Percentiles rank a stretch among this genome's conserved stretches.
phyloP scores from a whole-genome alignment of 2,888 invertebrate species.

The Criorhina ranunculi region DNA sequence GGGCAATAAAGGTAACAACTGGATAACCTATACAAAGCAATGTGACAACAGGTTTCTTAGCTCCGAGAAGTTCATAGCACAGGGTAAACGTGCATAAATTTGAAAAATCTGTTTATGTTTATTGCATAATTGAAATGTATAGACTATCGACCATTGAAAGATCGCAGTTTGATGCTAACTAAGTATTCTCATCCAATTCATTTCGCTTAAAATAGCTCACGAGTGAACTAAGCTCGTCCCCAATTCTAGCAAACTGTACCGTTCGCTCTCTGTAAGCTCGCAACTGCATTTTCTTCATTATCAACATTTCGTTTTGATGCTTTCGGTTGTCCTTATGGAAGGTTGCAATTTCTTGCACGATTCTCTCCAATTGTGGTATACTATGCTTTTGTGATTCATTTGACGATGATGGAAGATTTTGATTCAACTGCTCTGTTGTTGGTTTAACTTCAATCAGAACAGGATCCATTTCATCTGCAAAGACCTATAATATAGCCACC shows the following conservation, averaged over 20 bases:
- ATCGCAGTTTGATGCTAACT: not conserved
- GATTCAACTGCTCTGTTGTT: not conserved
- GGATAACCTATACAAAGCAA: too few relatives aligned
- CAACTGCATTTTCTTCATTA: conserved; percentile 40
- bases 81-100: too few relatives aligned
- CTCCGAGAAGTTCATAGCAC: too few relatives aligned
- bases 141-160: too few relatives aligned
- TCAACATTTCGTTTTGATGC: conserved; percentile 28
- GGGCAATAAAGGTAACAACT: too few relatives aligned
- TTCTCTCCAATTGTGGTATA: conserved; percentile 12
- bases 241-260: conserved; percentile 42
- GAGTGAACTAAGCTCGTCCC: conserved; percentile 27
- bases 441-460: conserved; percentile 34
- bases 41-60: too few relatives aligned
- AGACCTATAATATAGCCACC: not conserved
- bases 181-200: not conserved
- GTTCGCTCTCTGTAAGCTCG: conserved; percentile 53
- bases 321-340: conserved; percentile 49
- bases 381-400: not conserved
- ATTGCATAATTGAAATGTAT: too few relatives aligned
- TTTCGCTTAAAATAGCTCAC: conserved; percentile 26
- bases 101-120: too few relatives aligned
- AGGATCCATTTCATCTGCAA: conserved; percentile 41
- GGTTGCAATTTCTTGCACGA: conserved; percentile 28
- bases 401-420: not conserved